phyloP scores from a whole-genome alignment of 2,888 invertebrate genomes.

The Trachelus iudaicus region DNA sequence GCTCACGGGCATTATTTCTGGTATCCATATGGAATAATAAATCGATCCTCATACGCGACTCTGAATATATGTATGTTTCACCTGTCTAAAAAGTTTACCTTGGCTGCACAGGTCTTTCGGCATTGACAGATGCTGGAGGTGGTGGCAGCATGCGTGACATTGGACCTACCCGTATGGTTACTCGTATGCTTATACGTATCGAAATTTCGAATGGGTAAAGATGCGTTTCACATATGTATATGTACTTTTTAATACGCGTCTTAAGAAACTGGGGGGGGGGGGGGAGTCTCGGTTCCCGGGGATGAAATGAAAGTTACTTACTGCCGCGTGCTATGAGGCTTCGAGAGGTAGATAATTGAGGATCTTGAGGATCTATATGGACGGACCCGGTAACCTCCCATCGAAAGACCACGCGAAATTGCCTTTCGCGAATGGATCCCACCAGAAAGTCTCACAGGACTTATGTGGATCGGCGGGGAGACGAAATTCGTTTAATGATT shows the following conservation, averaged over 20 bases:
- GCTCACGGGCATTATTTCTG: slow-evolving; percentile 39
- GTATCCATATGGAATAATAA: slow-evolving; percentile 45
- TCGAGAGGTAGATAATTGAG: slow-evolving; percentile 34
- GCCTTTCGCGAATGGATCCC: not conserved
- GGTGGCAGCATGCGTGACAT: not conserved
- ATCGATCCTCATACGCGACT: slow-evolving; percentile 13
- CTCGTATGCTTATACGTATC: not conserved
- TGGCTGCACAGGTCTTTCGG: not conserved
- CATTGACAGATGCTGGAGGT: not conserved
- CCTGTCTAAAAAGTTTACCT: not conserved
- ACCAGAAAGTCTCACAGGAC: not conserved
- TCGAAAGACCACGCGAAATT: not conserved
- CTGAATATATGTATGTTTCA: not conserved
- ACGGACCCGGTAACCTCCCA: not conserved
- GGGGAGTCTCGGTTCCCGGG: slow-evolving; percentile 14
- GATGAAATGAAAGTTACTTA: slow-evolving; percentile 43
- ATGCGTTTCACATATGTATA: not conserved
- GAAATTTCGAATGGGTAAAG: not conserved
- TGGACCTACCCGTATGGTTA: not conserved
- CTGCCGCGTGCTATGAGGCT: slow-evolving; percentile 16
- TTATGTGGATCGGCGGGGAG: not conserved
- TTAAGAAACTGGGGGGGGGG: not conserved
- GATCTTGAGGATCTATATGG: not conserved
- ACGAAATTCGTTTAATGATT: not conserved
- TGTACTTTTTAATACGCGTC: not conserved